Conservation (phyloP, 2,888 invertebrate genomes). For the Baccha elongata region DNA sequence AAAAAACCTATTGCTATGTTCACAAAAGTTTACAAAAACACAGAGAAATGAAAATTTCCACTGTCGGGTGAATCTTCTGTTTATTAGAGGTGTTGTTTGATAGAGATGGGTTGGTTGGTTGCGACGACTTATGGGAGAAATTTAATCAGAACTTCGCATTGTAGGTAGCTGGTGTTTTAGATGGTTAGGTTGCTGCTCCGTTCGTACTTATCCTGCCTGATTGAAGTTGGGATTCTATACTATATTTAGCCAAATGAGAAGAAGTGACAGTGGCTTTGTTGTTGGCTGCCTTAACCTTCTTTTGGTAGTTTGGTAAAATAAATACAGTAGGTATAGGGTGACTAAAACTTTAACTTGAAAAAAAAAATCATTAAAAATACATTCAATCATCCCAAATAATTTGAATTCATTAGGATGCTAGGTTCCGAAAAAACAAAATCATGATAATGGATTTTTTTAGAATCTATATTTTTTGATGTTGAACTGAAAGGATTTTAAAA, state of each 20-base stretch:
- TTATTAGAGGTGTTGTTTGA: constrained; percentile 43
- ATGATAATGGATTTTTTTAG: too few relatives aligned
- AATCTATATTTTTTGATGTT: too few relatives aligned
- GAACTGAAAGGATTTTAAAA: too few relatives aligned
- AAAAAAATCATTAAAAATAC: too few relatives aligned
- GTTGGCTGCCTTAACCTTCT: constrained; percentile 42
- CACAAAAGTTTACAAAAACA: constrained; percentile 32
- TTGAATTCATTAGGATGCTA: too few relatives aligned
- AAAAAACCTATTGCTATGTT: background rate
- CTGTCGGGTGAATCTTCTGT: constrained; percentile 40
- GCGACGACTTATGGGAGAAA: constrained; percentile 60
- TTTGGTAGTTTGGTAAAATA: constrained; percentile 17
- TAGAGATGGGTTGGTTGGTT: constrained; percentile 19
- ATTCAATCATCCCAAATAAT: too few relatives aligned
- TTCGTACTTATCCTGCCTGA: constrained; percentile 17
- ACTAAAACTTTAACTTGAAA: background rate
- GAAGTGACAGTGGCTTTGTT: constrained; percentile 28
- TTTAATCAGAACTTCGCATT: constrained; percentile 64
- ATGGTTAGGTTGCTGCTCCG: constrained; percentile 14
- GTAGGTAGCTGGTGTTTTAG: constrained; percentile 25
- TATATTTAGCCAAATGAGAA: constrained; percentile 8
- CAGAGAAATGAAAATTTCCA: constrained; percentile 55
- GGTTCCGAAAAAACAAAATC: too few relatives aligned
- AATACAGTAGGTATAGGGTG: constrained; percentile 19
- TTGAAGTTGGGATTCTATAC: constrained; percentile 49